Conservation (phyloP, 2,888 invertebrate species). For the Himalopsyche anomala region DNA sequence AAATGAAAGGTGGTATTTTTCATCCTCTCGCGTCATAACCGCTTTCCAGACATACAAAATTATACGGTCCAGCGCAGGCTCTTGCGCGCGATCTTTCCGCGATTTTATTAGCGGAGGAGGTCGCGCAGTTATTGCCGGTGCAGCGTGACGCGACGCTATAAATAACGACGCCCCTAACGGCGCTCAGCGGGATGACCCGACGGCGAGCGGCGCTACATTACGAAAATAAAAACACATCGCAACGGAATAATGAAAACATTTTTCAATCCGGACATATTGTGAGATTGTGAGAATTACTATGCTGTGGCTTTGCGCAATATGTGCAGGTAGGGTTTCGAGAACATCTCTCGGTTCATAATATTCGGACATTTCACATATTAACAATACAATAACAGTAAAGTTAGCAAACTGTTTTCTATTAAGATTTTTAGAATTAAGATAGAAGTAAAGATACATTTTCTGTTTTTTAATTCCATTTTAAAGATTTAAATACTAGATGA, state of each 20-base stretch:
- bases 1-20: conserved; percentile 25
- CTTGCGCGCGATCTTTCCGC: conserved; percentile 42
- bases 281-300: conserved; percentile 26
- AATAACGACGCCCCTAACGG: conserved; percentile 53
- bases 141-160: conserved; percentile 56
- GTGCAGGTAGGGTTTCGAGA: neutral
- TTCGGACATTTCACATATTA: too few relatives aligned
- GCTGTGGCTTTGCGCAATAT: neutral
- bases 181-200: conserved; percentile 50
- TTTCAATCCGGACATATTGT: conserved; percentile 60
- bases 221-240: conserved; percentile 60
- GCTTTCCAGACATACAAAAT: conserved; percentile 28
- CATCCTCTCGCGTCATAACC: conserved; percentile 12
- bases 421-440: too few relatives aligned
- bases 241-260: conserved; percentile 63
- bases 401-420: too few relatives aligned
- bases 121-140: conserved; percentile 8
- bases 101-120: conserved; percentile 44
- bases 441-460: too few relatives aligned
- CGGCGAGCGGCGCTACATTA: conserved; percentile 44
- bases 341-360: too few relatives aligned
- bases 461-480: too few relatives aligned
- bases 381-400: too few relatives aligned
- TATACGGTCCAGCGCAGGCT: conserved; percentile 37
- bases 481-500: too few relatives aligned